These are phyloP conservation scores for Vesta saturnalis DNA, from an alignment of 2,888 invertebrate species.

Conservation along the genomic window DNA sequence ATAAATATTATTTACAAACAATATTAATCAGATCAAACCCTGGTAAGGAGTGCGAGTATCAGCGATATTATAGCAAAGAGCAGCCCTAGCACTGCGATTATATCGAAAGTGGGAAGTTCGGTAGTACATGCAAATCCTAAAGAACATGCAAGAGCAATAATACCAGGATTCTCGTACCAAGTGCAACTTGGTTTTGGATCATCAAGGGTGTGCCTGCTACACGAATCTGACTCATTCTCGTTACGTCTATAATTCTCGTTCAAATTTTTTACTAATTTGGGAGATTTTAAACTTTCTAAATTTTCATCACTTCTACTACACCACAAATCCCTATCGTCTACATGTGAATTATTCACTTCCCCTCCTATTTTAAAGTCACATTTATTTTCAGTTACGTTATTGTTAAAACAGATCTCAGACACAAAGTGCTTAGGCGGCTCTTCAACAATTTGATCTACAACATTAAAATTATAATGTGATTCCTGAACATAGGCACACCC, in stretches of 20 bases:
- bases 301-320: constrained; percentile 7
- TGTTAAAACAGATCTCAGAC: background rate
- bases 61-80: constrained; percentile 79
- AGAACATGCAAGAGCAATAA: constrained; percentile 80
- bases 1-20: constrained; percentile 32
- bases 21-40: constrained; percentile 43
- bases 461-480: constrained; percentile 19
- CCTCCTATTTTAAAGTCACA: constrained; percentile 5
- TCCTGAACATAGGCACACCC: constrained; percentile 37
- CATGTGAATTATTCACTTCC: background rate
- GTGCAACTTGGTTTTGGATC: constrained; percentile 39
- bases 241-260: constrained; percentile 12
- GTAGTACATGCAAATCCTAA: constrained; percentile 77
- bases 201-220: constrained; percentile 47
- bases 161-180: constrained; percentile 71
- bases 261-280: constrained; percentile 55
- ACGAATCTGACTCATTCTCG: background rate
- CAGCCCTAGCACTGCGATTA: constrained; percentile 78
- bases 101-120: constrained; percentile 77
- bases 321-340: background rate
- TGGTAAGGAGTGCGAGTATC: constrained; percentile 73
- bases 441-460: background rate
- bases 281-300: constrained; percentile 54
- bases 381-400: background rate
- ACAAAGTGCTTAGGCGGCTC: background rate